Evolutionary conservation across 2,888 invertebrate genomes (phyloP), one percentile per base, ranked within the genome.

Genomic region (Amphipyra tragopoginis): DNA sequence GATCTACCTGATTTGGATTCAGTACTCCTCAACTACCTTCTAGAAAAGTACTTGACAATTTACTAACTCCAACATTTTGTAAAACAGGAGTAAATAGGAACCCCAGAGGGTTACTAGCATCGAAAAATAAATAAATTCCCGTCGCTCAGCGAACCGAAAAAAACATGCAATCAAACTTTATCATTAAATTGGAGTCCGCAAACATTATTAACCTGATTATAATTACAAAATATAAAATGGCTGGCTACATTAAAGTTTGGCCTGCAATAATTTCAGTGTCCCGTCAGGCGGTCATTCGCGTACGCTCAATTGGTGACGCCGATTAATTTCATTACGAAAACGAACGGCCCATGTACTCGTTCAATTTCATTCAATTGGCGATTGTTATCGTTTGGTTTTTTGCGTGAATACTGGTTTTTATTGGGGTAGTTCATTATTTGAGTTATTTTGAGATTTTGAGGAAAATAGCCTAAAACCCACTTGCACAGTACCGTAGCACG

Each of bases 291-390:
- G 48, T 52, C 60, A 70, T 11, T 65, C 75, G 50, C 40, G 60
- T 61, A 45, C 77, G 67, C 52, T 79, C 79, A 70, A 69, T 79
- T 70, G 77, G 67, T 70, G 66, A 65, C 76, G 64, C 55, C 73
- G 70, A 79, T 79, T 79, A 71, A 77, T 77, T 78, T 78, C 71
- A 79, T 79, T 72, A 79, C 65, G 61, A 63, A 51, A 69, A 64
- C 61, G 80, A 65, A 59, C 80, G 62, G 61, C 50, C 50, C 58
- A 65, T 66, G 61, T 62, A 65, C 60, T 68, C 79, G 62, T 76
- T 74, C 64, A 79, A 79, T 78, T 69, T 63, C 72, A 66, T 76
- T 70, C 73, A 72, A 75, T 72, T 72, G 71, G 50, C 45, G 61
- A 75, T 72, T 78, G 65, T 69, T 50, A 79, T 50, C 68, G 62